Base-by-base conservation (phyloP, 2,113 vertebrate species). In the Apus apus region DNA sequence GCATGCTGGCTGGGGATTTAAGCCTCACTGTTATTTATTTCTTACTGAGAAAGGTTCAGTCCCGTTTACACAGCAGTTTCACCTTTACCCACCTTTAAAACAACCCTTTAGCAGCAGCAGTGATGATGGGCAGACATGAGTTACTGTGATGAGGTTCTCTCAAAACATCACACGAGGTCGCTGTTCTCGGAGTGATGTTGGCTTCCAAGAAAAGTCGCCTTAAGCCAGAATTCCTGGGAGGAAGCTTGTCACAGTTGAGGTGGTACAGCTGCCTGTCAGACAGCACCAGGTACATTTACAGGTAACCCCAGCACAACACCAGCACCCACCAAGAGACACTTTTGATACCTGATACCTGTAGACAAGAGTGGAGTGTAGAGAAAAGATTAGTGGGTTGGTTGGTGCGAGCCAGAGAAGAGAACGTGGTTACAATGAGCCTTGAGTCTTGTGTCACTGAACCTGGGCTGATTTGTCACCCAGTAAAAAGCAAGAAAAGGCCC, bases 1-100 rank as follows among this genome's bases (percentile, higher is more conserved):
- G 7, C 4, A 6, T 13, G 6, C 2, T 14, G 2, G 32, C 3
- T 11, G 8, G 23, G 34, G 48, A 22, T 51, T 51, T 23, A 25
- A 15, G 25, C 34, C 26, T 54, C 57, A 29, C 6, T 4, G 1
- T 23, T 50, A 2, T 40, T 46, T 29, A 7, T 82, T 53, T 45
- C 13, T 10, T 8, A 12, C 38, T 12, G 30, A 70, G 29, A 19
- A 13, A 46, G 36, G 19, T 29, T 82, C 27, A 27, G 13, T 38
- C 9, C 26, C 27, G 1, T 22, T 58, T 13, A 45, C 40, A 30
- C 30, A 27, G 19, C 23, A 2, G 15, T 32, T 40, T 54, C 40
- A 25, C 48, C 46, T 54, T 46, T 16, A 48, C 26, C 13, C 14
- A 4, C 27, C 22, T n/a, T 61, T 68, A 5, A 15, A 25, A 61